A percentile compares a stretch with the other conserved stretches of the same genome.
These are phyloP conservation scores for Orchestes rusci DNA, from an alignment of 2,888 invertebrate genomes.

Conservation along the genomic window DNA sequence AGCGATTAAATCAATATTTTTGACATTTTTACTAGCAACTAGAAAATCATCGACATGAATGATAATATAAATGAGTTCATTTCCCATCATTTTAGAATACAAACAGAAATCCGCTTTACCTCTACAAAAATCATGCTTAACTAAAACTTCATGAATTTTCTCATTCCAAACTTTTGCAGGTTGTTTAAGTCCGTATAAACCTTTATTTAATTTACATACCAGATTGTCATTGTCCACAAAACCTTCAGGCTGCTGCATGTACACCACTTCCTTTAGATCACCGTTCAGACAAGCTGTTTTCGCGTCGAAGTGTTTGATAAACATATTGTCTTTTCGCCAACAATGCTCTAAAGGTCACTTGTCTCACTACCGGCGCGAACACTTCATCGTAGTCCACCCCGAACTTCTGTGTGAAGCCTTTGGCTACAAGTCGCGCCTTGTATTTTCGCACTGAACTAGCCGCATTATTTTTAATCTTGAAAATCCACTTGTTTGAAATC, in stretches of 20 bases:
- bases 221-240: conserved; percentile 1
- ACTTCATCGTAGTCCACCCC: conserved; percentile 6
- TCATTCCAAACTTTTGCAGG: conserved; percentile 12
- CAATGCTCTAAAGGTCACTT: background rate
- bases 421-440: conserved; percentile 4
- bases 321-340: background rate
- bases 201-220: conserved; percentile 9
- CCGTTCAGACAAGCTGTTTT: conserved; percentile 13
- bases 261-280: conserved; percentile 8
- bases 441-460: background rate
- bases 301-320: conserved; percentile 10
- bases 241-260: conserved; percentile 13
- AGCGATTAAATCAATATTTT: too few relatives aligned
- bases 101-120: conserved; percentile 11
- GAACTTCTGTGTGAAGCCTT: conserved; percentile 2
- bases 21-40: too few relatives aligned
- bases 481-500: too few relatives aligned
- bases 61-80: too few relatives aligned
- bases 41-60: too few relatives aligned
- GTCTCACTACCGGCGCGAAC: conserved; percentile 4
- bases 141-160: conserved; percentile 5
- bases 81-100: conserved; percentile 5
- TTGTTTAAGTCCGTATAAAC: conserved; percentile 12
- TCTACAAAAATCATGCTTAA: conserved; percentile 4
- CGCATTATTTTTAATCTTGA: background rate